phyloP scores from a whole-genome alignment of 2,113 vertebrate genomes.

The Gopherus flavomarginatus region DNA sequence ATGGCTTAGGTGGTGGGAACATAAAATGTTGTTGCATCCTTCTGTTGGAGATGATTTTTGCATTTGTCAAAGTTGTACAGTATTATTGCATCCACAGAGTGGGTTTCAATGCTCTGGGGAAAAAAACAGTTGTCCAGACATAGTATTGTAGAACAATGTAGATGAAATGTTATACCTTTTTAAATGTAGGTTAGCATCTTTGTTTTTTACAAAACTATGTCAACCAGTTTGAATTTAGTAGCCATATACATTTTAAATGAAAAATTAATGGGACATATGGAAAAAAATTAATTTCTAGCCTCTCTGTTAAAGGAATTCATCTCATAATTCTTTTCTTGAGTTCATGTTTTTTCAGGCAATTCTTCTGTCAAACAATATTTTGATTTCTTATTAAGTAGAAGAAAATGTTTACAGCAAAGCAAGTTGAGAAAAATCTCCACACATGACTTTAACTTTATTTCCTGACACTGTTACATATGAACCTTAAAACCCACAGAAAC shows the following conservation, averaged over 20 bases:
- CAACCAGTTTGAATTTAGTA: neutral
- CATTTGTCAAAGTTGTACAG: neutral
- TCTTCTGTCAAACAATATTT: neutral
- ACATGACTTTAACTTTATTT: neutral
- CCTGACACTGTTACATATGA: neutral
- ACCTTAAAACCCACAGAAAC: neutral
- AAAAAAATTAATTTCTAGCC: neutral
- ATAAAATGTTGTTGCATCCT: neutral
- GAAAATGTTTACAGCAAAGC: neutral
- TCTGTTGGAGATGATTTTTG: neutral
- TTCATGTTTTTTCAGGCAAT: neutral
- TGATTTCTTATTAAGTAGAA: neutral
- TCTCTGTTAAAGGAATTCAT: neutral
- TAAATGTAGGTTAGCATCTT: neutral
- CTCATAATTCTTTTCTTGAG: neutral
- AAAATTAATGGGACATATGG: neutral
- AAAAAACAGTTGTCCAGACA: neutral
- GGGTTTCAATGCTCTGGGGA: fast-evolving
- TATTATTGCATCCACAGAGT: neutral
- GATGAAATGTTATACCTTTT: neutral
- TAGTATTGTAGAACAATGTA: neutral
- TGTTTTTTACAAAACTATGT: neutral
- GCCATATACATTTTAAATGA: no score
- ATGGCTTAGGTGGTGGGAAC: neutral
- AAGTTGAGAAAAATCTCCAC: neutral